phyloP scores from a whole-genome alignment of 53 echinoderm and acorn worm species.

The Zoroaster sp. region DNA sequence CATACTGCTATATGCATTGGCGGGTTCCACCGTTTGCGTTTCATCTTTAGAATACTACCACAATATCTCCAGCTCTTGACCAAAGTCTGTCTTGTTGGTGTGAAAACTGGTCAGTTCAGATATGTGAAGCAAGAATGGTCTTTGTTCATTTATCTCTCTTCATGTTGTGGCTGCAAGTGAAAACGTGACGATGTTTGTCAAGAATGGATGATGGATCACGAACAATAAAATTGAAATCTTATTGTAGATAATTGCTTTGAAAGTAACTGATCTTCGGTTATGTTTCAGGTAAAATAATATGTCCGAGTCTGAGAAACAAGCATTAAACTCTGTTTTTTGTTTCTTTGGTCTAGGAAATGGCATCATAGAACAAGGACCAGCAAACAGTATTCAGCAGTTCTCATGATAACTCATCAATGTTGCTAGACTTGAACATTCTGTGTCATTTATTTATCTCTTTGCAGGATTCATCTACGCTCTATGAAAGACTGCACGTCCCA shows the following conservation, averaged over 20 bases:
- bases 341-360: too few species aligned
- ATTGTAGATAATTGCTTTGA: too few species aligned
- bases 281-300: too few species aligned
- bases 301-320: background rate
- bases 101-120: background rate
- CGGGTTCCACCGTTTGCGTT: conserved; percentile 10
- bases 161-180: too few species aligned
- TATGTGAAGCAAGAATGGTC: background rate
- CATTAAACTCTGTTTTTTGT: background rate
- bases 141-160: background rate
- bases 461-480: conserved; percentile 87
- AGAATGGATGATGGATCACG: too few species aligned
- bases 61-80: background rate
- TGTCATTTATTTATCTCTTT: background rate
- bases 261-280: too few species aligned
- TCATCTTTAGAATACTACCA: conserved; percentile 6
- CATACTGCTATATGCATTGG: conserved; percentile 7
- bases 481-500: conserved; percentile 89
- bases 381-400: too few species aligned
- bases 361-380: too few species aligned
- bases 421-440: background rate
- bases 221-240: too few species aligned
- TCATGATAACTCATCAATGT: background rate
- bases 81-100: background rate
- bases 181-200: too few species aligned